Base-by-base conservation (phyloP, 2,113 vertebrate species). In the Prionailurus bengalensis region DNA sequence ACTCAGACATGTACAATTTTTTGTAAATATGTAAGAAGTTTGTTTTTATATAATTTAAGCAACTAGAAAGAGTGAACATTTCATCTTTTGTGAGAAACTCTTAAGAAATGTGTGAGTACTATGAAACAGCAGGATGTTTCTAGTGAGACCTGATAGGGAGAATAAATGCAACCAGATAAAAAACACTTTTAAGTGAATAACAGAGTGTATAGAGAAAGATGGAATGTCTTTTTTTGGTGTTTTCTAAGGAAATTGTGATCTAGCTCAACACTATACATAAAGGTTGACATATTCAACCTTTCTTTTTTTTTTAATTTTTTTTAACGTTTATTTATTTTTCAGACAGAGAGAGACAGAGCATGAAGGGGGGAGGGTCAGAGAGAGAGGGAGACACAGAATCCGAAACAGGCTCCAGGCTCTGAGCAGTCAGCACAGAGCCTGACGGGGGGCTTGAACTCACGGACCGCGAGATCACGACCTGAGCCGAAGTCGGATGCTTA, bases 121-220 rank as follows among this genome's bases (percentile, higher is more conserved):
- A 61, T 91, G 16, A 84, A 79, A 53, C 45, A 78, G 48, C 70
- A 94, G 31, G 9, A 90, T 65, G 17, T 84, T 91, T 68, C 48
- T 33, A 42, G 0, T 66, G 90, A 90, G 16, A 63, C 15, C 51
- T 90, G 70, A 92, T 84, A 17, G 42, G 70, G 17, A 92, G 53
- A 95, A 76, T 68, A 92, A 97, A 94, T 73, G 51, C 29, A 96
- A 58, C 17, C 14, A 89, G 80, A 63, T 91, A 42, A 89, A 89
- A 94, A 94, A 21, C 51, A 7, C 78, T 74, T 16, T 71, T 42
- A 70, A 85, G 39, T 14, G 48, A 94, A 71, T 80, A 65, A 12
- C 33, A 39, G 36, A 42, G 11, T 33, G 17, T 53, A 78, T 36
- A 88, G 55, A 88, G 89, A 89, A 95, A 86, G 45, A 94, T 92